Conservation (phyloP, 2,113 vertebrate species). For the Datnioides undecimradiatus region DNA sequence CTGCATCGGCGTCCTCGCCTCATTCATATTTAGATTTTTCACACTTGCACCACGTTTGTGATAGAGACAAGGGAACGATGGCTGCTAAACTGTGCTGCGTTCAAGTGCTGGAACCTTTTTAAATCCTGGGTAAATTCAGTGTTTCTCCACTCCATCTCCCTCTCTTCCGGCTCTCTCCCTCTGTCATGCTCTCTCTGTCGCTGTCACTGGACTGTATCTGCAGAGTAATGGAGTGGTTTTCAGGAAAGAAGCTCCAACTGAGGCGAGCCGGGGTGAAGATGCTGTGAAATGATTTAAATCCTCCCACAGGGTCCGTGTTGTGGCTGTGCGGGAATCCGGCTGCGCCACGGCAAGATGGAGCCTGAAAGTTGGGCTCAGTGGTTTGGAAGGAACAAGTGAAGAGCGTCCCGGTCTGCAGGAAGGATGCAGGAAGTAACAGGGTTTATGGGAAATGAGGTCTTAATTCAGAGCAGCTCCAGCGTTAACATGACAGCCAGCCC, state of each 20-base stretch:
- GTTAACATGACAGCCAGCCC: neutral
- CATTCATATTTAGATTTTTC: no score
- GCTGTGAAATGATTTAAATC: constrained; percentile 24
- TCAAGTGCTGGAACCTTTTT: no score
- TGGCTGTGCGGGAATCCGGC: neutral
- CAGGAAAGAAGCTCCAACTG: neutral
- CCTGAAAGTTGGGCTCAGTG: neutral
- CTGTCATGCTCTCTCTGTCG: neutral
- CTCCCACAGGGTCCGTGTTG: constrained; percentile 22
- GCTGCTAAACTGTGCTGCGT: no score
- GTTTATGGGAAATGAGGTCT: neutral
- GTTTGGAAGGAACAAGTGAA: neutral
- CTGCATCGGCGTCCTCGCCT: no score
- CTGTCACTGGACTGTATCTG: constrained; percentile 14
- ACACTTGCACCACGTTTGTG: no score
- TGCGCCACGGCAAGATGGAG: neutral
- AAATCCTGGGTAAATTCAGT: no score
- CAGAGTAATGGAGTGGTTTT: constrained; percentile 16
- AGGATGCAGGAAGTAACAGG: neutral
- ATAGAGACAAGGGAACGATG: no score
- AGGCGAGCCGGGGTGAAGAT: neutral
- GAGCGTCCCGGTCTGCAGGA: neutral
- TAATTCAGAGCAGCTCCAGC: neutral
- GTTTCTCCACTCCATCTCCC: neutral
- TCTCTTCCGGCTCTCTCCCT: neutral